phyloP scores from a whole-genome alignment of 2,797 vertebrate genomes.

The Phylloscopus collybita region DNA sequence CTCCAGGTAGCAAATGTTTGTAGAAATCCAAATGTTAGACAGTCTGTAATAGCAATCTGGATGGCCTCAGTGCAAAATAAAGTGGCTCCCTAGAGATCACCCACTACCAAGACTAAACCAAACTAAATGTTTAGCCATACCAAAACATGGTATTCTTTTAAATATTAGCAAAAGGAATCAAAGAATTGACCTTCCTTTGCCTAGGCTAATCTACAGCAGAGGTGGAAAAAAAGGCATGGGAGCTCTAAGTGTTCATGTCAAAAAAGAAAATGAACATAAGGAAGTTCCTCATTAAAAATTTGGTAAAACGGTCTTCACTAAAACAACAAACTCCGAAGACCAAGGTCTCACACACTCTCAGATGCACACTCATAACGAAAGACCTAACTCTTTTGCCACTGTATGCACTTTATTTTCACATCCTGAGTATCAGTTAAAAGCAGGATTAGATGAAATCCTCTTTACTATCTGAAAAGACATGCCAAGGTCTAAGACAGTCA shows the following conservation, averaged over 20 bases:
- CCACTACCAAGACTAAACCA: background rate
- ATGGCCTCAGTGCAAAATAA: background rate
- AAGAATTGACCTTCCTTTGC: background rate
- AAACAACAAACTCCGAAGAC: fast-evolving
- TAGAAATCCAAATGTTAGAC: conserved; percentile 48
- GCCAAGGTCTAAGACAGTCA: background rate
- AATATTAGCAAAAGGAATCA: background rate
- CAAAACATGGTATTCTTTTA: background rate
- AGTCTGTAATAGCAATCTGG: background rate
- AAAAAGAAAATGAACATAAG: background rate
- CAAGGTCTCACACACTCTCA: background rate
- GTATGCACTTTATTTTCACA: background rate
- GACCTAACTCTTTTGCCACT: background rate
- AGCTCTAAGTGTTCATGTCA: background rate
- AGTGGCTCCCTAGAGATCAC: background rate
- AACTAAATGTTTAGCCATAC: background rate
- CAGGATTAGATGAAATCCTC: background rate
- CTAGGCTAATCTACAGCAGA: background rate
- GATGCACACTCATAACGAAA: background rate
- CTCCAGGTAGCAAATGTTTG: conserved; percentile 72
- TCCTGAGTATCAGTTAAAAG: background rate
- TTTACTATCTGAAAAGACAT: background rate
- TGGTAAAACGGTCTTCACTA: background rate
- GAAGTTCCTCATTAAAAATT: background rate
- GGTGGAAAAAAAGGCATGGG: background rate